Evolutionary conservation across 1,140 invertebrate species (phyloP).

Genomic region (Cardiocondyla obscurior): DNA sequence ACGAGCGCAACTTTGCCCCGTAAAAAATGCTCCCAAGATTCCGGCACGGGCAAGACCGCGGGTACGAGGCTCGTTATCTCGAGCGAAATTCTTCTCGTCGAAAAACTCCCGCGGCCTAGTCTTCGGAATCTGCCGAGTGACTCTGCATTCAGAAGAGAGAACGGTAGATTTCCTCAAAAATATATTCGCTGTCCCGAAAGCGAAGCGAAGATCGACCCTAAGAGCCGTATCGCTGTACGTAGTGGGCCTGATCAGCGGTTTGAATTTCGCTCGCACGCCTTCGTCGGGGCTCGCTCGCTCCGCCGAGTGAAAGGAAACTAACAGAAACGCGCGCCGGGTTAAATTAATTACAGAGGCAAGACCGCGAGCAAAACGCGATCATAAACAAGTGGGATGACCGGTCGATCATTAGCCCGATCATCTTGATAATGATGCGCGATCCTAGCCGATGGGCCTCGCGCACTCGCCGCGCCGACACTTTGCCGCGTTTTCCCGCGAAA

Average conservation of each 20-base stretch:
- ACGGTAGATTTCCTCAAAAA: not conserved
- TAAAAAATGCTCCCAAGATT: constrained; percentile 62
- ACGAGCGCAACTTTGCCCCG: constrained; percentile 48
- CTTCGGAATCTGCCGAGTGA: not conserved
- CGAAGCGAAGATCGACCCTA: constrained; percentile 49
- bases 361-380: constrained; percentile 71
- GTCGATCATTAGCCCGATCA: constrained; percentile 75
- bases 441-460: constrained; percentile 65
- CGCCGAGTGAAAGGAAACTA: constrained; percentile 57
- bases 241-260: constrained; percentile 69
- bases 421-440: constrained; percentile 77
- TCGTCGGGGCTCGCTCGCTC: constrained; percentile 30
- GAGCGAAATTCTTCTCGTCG: not conserved
- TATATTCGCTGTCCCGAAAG: not conserved
- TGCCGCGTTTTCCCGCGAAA: constrained; percentile 9
- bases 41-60: constrained; percentile 2
- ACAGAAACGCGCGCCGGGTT: constrained; percentile 67
- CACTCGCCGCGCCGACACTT: constrained; percentile 41
- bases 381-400: constrained; percentile 79
- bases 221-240: constrained; percentile 58
- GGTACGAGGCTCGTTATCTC: too few relatives aligned
- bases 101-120: not conserved
- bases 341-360: constrained; percentile 78
- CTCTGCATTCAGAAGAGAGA: not conserved
- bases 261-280: constrained; percentile 60